These are phyloP conservation scores for Ormyrus nitidulus DNA, from an alignment of 2,888 invertebrate genomes.

Conservation along the genomic window DNA sequence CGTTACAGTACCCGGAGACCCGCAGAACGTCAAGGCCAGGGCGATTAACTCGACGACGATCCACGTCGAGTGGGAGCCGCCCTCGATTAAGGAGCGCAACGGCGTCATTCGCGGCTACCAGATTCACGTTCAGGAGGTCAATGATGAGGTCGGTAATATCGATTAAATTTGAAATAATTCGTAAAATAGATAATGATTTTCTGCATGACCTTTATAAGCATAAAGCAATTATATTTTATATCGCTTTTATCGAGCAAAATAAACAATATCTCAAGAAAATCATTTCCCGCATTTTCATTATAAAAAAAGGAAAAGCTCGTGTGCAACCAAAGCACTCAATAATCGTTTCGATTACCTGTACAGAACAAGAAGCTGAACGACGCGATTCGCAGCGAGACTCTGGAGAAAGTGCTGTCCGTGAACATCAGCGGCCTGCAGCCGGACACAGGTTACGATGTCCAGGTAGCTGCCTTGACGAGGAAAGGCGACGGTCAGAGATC, in stretches of 20 bases:
- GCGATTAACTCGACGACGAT: slow-evolving; percentile 97
- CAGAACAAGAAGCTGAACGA: slow-evolving; percentile 89
- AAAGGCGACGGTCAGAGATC: slow-evolving; percentile 98
- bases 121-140: slow-evolving; percentile 94
- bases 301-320: neutral
- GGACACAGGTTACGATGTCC: slow-evolving; percentile 94
- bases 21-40: slow-evolving; percentile 92
- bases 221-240: no score
- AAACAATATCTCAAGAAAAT: no score
- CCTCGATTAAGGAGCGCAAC: slow-evolving; percentile 92
- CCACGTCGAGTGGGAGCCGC: slow-evolving; percentile 96
- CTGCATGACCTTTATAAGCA: no score
- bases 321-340: no score
- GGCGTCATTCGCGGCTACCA: slow-evolving; percentile 98
- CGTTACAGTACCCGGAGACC: slow-evolving; percentile 96
- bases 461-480: slow-evolving; percentile 96
- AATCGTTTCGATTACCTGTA: neutral
- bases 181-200: no score
- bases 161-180: no score
- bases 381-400: slow-evolving; percentile 90
- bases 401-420: slow-evolving; percentile 85
- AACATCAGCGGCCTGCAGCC: slow-evolving; percentile 95
- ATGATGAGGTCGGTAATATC: slow-evolving; percentile 83
- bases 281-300: neutral
- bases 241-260: no score